A percentile compares a stretch with the other conserved stretches of the same genome.
These are phyloP conservation scores for Anomalospiza imberbis DNA, from an alignment of 2,797 vertebrate genomes.

Conservation along the genomic window DNA sequence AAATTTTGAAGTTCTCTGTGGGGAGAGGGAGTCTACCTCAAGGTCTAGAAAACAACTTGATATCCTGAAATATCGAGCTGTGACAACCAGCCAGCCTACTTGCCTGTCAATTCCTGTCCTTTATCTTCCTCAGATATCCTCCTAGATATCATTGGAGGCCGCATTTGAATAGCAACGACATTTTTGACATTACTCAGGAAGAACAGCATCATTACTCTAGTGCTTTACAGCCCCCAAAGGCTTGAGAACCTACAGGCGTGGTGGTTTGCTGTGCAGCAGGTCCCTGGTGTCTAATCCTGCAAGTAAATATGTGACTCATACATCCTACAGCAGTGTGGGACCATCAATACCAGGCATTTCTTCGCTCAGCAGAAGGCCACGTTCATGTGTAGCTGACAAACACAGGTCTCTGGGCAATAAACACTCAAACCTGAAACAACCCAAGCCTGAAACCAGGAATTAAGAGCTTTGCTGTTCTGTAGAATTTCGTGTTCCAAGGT, in stretches of 20 bases:
- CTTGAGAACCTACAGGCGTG: background rate
- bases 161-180: constrained; percentile 1
- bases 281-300: constrained; percentile 27
- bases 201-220: constrained; percentile 8
- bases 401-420: constrained; percentile 19
- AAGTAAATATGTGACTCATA: constrained; percentile 66
- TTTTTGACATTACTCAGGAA: constrained; percentile 33
- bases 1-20: background rate
- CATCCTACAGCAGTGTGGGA: constrained; percentile 5
- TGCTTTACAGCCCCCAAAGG: background rate
- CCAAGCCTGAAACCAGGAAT: background rate
- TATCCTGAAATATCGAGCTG: background rate
- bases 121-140: background rate
- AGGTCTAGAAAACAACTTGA: background rate
- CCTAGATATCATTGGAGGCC: background rate
- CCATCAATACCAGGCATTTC: constrained; percentile 46
- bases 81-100: background rate
- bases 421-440: background rate
- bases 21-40: background rate
- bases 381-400: background rate
- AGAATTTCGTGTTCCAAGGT: background rate
- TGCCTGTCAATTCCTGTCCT: background rate
- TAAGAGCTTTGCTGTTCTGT: background rate
- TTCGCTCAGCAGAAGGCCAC: constrained; percentile 1
- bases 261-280: background rate